Conservation (phyloP, 2,113 vertebrate genomes). For the Macrotus californicus region DNA sequence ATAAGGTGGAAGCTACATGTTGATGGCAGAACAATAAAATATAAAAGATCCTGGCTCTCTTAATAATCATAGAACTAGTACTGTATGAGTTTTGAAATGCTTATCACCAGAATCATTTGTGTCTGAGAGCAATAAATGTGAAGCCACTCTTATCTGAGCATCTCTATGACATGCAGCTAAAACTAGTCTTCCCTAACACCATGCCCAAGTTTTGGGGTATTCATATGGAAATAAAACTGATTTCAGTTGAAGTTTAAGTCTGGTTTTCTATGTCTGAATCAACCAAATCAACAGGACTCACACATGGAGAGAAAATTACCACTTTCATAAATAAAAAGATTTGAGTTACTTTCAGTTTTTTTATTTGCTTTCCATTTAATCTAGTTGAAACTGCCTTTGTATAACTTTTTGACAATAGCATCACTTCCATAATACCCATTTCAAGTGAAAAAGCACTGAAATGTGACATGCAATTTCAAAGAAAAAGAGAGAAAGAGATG, state of each 20-base stretch:
- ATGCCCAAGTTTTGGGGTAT: neutral
- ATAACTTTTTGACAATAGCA: neutral
- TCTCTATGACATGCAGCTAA: neutral
- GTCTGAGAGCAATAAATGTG: neutral
- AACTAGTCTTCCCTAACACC: neutral
- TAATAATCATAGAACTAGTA: neutral
- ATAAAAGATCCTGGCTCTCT: neutral
- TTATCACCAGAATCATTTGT: neutral
- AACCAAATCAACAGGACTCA: neutral
- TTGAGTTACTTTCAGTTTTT: conserved; percentile 16
- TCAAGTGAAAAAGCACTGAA: conserved; percentile 41
- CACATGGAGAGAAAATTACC: neutral
- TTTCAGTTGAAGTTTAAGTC: conserved; percentile 19
- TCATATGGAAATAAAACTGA: neutral
- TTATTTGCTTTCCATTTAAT: conserved; percentile 47
- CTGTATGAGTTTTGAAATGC: neutral
- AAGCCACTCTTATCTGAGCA: neutral
- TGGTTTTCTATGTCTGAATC: neutral
- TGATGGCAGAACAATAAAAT: neutral
- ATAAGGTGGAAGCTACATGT: neutral
- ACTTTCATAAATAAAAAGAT: conserved; percentile 32
- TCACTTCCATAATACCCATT: neutral
- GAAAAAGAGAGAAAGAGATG: neutral
- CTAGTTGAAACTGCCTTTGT: neutral
- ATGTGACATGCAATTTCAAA: conserved; percentile 24